These are phyloP conservation scores for Eutolmus rufibarbis DNA, from an alignment of 2,888 invertebrate genomes.

Conservation along the genomic window DNA sequence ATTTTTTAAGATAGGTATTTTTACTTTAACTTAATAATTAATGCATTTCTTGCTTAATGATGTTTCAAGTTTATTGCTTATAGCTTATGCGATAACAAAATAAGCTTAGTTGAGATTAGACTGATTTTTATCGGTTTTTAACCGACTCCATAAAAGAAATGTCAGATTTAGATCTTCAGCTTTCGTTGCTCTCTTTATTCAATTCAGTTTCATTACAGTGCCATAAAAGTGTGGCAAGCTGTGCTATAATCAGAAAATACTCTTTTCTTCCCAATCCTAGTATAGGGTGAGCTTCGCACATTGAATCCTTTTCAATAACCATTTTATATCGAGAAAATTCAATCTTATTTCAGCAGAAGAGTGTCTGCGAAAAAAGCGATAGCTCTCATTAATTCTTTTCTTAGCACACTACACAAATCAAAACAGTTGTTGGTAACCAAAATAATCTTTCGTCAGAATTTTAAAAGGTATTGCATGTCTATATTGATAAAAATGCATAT, in stretches of 20 bases:
- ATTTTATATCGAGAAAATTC: background rate
- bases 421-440: background rate
- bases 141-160: background rate
- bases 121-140: background rate
- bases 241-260: background rate
- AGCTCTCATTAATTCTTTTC: background rate
- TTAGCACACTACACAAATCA: background rate
- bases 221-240: background rate
- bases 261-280: background rate
- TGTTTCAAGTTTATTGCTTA: background rate
- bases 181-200: background rate
- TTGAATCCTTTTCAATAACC: background rate
- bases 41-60: background rate
- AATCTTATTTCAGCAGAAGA: background rate
- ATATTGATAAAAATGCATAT: background rate
- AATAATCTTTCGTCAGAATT: background rate
- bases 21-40: background rate
- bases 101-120: background rate
- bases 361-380: background rate
- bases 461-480: background rate
- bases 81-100: background rate
- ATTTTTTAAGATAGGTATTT: no score
- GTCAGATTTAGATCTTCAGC: background rate
- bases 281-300: background rate
- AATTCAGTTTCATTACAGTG: background rate